Conservation (phyloP, 2,113 vertebrate genomes). For the Psittacara wagleri region DNA sequence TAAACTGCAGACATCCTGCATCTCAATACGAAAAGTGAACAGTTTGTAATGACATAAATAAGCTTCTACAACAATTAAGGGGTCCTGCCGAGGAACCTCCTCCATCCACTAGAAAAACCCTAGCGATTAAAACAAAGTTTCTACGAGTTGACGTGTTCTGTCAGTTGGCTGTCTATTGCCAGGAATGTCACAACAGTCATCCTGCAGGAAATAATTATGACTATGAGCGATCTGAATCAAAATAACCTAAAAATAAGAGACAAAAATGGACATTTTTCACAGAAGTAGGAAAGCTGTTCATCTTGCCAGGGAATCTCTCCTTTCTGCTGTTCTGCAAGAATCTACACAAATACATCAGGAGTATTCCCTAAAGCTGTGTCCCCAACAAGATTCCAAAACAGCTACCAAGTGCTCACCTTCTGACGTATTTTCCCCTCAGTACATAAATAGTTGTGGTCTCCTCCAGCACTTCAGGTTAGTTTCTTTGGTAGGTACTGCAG, state of each 20-base stretch:
- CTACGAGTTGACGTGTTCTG: neutral
- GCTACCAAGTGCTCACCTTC: neutral
- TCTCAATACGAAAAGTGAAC: neutral
- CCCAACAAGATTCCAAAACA: neutral
- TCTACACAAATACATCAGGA: slow-evolving; percentile 12
- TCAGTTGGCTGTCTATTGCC: neutral
- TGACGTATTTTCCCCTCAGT: neutral
- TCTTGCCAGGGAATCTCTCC: neutral
- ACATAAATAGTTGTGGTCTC: neutral
- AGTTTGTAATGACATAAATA: slow-evolving; percentile 21
- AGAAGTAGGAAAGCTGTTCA: neutral
- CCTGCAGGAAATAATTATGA: neutral
- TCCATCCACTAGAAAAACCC: neutral
- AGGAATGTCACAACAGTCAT: neutral
- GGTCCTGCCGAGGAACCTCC: neutral
- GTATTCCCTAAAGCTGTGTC: slow-evolving; percentile 24
- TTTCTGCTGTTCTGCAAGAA: neutral
- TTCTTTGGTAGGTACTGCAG: slow-evolving; percentile 61
- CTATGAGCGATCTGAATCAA: neutral
- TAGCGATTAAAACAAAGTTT: neutral
- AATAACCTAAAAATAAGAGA: neutral
- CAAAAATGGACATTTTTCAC: neutral
- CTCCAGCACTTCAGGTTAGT: neutral
- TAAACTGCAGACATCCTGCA: neutral
- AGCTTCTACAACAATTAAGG: neutral